Conservation (phyloP, 2,113 vertebrate species). For the Cyanoderma ruficeps region DNA sequence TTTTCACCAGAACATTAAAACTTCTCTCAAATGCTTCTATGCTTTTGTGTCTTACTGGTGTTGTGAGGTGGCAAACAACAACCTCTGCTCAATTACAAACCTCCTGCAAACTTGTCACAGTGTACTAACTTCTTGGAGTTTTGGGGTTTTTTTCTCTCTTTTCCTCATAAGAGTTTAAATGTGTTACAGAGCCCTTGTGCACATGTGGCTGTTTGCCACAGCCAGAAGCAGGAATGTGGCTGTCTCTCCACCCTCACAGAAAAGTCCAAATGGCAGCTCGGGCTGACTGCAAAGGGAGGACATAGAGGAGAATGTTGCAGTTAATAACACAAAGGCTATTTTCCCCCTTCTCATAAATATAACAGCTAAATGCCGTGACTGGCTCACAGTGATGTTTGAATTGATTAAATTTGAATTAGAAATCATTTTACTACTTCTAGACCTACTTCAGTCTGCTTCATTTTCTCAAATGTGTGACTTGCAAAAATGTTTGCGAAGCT, state of each 20-base stretch:
- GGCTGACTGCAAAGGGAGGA: background rate
- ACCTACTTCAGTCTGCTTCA: background rate
- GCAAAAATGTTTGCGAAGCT: background rate
- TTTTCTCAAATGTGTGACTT: background rate
- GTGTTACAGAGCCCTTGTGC: background rate
- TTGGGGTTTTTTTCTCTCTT: rapidly evolving
- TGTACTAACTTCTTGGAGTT: background rate
- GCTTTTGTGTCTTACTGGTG: background rate
- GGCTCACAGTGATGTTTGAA: background rate
- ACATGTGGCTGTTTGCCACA: rapidly evolving
- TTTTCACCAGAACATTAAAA: background rate
- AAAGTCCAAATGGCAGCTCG: background rate
- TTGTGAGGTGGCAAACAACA: background rate
- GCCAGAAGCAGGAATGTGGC: background rate
- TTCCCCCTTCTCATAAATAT: background rate
- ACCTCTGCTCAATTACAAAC: background rate
- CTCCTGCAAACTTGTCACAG: background rate
- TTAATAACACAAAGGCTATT: background rate
- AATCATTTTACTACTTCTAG: background rate
- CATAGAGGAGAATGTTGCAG: rapidly evolving
- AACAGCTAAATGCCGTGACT: background rate
- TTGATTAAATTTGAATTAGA: background rate
- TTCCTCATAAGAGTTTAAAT: background rate
- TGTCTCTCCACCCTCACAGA: background rate
- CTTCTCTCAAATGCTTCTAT: background rate